These are phyloP conservation scores for Azorinus chamasolen DNA, from an alignment of 2,888 invertebrate species.

Conservation along the genomic window DNA sequence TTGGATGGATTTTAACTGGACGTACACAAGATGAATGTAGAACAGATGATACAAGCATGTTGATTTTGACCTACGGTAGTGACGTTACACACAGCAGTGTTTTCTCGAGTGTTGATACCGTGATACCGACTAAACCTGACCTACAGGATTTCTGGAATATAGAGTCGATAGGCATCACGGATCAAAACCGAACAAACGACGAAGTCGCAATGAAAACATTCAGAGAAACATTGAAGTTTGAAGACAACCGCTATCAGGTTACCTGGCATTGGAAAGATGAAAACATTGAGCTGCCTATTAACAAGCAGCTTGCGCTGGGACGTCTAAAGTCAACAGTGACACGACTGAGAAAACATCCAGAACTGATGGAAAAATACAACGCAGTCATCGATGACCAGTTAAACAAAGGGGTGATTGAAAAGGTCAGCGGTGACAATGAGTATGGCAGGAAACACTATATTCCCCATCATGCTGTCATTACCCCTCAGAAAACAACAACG, in stretches of 20 bases:
- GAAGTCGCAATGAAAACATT: conserved; percentile 20
- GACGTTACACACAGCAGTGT: not conserved
- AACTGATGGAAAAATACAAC: conserved; percentile 19
- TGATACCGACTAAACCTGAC: not conserved
- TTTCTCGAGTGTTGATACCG: not conserved
- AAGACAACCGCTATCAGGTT: conserved; percentile 24
- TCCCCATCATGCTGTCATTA: conserved; percentile 27
- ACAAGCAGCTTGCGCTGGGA: conserved; percentile 28
- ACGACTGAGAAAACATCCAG: conserved; percentile 18
- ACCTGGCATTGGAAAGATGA: conserved; percentile 32
- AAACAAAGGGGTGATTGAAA: conserved; percentile 15
- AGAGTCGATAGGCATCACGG: conserved; percentile 6
- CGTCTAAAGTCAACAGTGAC: conserved; percentile 12
- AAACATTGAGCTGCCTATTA: conserved; percentile 10
- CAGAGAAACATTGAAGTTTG: conserved; percentile 14
- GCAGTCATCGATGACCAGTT: conserved; percentile 21
- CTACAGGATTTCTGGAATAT: not conserved
- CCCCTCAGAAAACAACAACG: conserved; percentile 24
- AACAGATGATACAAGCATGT: conserved; percentile 11
- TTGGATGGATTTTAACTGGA: not conserved
- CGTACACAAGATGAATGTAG: not conserved
- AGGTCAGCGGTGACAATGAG: not conserved
- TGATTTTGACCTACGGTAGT: conserved; percentile 14
- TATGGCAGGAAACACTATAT: conserved; percentile 19
- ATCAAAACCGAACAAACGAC: conserved; percentile 9